These are phyloP conservation scores for Beris morrisii DNA, from an alignment of 2,888 invertebrate genomes.

Conservation along the genomic window DNA sequence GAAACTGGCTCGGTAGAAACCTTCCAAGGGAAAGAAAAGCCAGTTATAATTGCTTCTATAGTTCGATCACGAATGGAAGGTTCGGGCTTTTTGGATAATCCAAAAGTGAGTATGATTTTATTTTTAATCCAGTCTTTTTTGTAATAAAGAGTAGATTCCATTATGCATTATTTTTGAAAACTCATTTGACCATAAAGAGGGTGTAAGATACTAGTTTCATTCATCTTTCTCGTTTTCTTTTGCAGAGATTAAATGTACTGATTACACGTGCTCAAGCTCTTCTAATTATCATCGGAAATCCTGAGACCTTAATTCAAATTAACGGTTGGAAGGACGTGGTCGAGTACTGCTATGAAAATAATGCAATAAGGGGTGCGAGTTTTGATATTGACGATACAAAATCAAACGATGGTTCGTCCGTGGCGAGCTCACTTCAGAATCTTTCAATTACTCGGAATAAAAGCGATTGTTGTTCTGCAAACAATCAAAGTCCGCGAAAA, in stretches of 20 bases:
- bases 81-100: conserved; percentile 49
- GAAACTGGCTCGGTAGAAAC: conserved; percentile 82
- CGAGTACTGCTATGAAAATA: conserved; percentile 45
- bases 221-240: conserved; percentile 13
- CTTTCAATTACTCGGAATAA: too few relatives aligned
- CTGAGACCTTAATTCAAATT: conserved; percentile 50
- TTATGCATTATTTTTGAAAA: too few relatives aligned
- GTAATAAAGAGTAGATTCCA: too few relatives aligned
- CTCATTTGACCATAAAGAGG: too few relatives aligned
- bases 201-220: too few relatives aligned
- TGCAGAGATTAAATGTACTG: conserved; percentile 66
- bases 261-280: conserved; percentile 65
- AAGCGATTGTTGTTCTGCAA: too few relatives aligned
- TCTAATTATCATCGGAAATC: conserved; percentile 61
- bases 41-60: conserved; percentile 78
- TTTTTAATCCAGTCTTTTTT: too few relatives aligned
- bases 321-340: conserved; percentile 46
- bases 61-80: conserved; percentile 62
- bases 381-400: too few relatives aligned
- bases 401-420: too few relatives aligned
- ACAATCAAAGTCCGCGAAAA: too few relatives aligned
- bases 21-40: conserved; percentile 85
- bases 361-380: conserved; percentile 41
- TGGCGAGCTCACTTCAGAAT: too few relatives aligned
- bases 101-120: conserved; percentile 45